Conservation (phyloP, 1,140 invertebrate genomes). For the Hormaphis cornu region DNA sequence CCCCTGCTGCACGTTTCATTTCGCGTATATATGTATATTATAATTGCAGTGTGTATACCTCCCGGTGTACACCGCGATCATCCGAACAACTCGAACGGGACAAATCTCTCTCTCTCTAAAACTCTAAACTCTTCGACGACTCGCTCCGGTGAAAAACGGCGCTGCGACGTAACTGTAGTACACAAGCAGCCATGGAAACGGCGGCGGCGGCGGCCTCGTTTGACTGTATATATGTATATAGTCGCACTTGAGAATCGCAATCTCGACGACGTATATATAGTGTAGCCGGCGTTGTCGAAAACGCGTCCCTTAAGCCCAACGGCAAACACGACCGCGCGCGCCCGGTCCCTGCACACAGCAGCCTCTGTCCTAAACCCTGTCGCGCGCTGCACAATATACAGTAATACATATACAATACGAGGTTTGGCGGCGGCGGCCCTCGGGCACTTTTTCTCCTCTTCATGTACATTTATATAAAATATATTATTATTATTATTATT, state of each 20-base stretch:
- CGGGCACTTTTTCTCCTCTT: constrained; percentile 23
- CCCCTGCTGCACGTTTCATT: no score
- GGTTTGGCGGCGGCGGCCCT: constrained; percentile 21
- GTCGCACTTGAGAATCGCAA: constrained; percentile 26
- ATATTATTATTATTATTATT: no score
- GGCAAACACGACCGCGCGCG: constrained; percentile 23
- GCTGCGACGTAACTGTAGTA: no score
- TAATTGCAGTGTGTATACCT: no score
- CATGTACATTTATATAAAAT: no score
- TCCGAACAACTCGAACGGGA: no score
- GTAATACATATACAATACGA: no score
- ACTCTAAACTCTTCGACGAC: background rate
- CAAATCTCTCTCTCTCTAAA: no score
- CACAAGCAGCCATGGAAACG: constrained; percentile 25
- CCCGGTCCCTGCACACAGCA: background rate
- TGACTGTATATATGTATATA: background rate
- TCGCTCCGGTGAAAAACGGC: background rate
- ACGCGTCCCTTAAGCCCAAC: constrained; percentile 30
- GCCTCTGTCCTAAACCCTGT: no score
- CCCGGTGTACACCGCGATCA: no score
- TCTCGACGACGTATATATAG: background rate
- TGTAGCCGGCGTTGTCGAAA: background rate
- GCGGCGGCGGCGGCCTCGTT: background rate
- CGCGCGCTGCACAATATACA: background rate
- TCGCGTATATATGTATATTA: no score